phyloP scores from a whole-genome alignment of 2,888 invertebrate genomes.

The Pseudococcus jackbeardsleyi region DNA sequence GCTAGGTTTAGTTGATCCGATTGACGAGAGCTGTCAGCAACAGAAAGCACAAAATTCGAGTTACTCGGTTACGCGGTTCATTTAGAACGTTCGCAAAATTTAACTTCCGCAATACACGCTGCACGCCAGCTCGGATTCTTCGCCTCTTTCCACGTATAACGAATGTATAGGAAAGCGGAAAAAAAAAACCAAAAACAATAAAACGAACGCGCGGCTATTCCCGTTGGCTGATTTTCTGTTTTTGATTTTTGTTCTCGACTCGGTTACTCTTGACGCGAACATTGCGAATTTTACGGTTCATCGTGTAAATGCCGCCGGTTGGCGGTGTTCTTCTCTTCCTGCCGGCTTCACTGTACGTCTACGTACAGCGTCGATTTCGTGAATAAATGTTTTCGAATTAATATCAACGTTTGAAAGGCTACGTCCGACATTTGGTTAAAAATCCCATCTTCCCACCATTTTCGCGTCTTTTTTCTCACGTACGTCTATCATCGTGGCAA shows the following conservation, averaged over 20 bases:
- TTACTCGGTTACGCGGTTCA: slow-evolving; percentile 60
- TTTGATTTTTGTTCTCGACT: slow-evolving; percentile 40
- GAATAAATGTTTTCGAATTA: slow-evolving; percentile 42
- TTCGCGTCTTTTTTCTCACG: neutral
- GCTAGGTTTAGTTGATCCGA: slow-evolving; percentile 37
- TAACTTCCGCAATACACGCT: slow-evolving; percentile 46
- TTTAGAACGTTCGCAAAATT: slow-evolving; percentile 61
- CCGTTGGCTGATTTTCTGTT: slow-evolving; percentile 50
- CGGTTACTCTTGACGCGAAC: neutral
- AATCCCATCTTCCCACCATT: neutral
- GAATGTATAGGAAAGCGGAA: neutral
- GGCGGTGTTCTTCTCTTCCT: neutral
- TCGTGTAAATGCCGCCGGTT: slow-evolving; percentile 5
- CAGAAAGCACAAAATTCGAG: slow-evolving; percentile 1
- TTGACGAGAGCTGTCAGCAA: slow-evolving; percentile 20
- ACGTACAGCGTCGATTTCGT: neutral
- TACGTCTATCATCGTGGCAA: neutral
- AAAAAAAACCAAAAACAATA: neutral
- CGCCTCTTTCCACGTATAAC: neutral
- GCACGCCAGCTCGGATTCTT: neutral
- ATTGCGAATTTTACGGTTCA: slow-evolving; percentile 43
- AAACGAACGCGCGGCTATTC: slow-evolving; percentile 37
- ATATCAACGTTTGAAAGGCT: slow-evolving; percentile 29
- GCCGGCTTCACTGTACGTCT: neutral
- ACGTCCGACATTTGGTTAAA: neutral